Evolutionary conservation across 2,113 vertebrate genomes (phyloP), one percentile per base, ranked within the genome.

Genomic region (Entosphenus tridentatus): DNA sequence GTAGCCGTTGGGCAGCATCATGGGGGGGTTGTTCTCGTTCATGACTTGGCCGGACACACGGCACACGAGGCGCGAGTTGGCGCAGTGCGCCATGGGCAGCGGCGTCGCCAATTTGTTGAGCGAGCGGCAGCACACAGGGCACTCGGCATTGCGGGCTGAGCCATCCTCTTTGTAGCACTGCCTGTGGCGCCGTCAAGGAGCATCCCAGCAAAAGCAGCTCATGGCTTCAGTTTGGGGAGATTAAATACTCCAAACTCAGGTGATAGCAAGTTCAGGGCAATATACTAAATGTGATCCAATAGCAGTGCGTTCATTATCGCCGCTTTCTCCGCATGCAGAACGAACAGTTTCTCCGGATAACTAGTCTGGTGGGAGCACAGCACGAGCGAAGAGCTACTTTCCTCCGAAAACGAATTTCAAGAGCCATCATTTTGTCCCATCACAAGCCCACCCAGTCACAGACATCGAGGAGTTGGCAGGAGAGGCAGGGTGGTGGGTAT

Each of bases 21-120:
- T 97, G 9, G 93, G 93, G n/a, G 89, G 92, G 78, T 98, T 98
- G 82, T 98, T 98, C 83, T 98, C 93, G 8, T 98, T 98, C 93
- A 98, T 98, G 69, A 96, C 93, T 59, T 97, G 91, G 54, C 93
- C 93, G 0, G 93, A 98, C 79, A 98, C 96, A 82, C 96, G 96
- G 79, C 93, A 98, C 74, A 98, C 93, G 76, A 98, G 84, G 73
- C 93, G 86, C 58, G 93, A 98, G 80, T 98, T 98, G 80, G 93
- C 93, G 58, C 93, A 98, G 75, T 98, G 92, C 65, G 93, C 93
- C 93, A 98, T 98, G 12, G 93, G 93, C 57, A 98, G 81, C 2
- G 89, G 93, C 76, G 96, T 90, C 10, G 93, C 93, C 81, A 98
- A 76, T 79, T 95, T 95, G 81, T 97, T 98, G 74, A 98, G 82